Evolutionary conservation across 2,113 vertebrate genomes (phyloP), one percentile per base, ranked within the genome.

Genomic region (Anseranas semipalmata): DNA sequence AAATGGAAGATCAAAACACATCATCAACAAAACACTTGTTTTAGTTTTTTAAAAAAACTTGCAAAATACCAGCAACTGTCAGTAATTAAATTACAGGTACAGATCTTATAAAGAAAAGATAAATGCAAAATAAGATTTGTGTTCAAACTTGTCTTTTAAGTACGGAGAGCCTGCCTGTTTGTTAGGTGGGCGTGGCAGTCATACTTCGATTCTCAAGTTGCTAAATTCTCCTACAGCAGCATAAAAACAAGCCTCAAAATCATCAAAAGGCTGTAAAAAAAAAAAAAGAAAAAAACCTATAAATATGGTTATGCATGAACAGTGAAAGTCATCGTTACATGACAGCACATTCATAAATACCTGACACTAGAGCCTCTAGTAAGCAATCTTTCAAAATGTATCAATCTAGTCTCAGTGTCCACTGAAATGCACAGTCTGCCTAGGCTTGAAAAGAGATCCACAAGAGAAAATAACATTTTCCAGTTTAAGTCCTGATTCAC

Each of bases 221-320:
- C 76, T 91, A 28, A 37, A 5, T 85, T 77, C 74, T 93, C 66
- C 97, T 97, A 98, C 35, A 98, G 91, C 89, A 98, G 76, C 96
- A 98, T 91, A 32, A 99, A 90, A 77, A 99, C 96, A 74, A 99
- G 98, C 65, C 98, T 98, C 91, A 99, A 96, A 84, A 99, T 98
- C 99, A 99, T 99, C 97, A 99, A 71, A 84, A 99, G 98, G 98
- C 99, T 99, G 98, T 21, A 94, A 96, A 46, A 59, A 96, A 92
- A 25, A 79, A 55, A 45, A 35, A 73, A 92, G 30, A 85, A 85
- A 2, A 52, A 62, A 46, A 35, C 3, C 6, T 48, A 33, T 80
- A 87, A 92, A 73, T 39, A 82, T 22, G 45, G 10, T 7, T 90
- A 28, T 66, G 22, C 81, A 85, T 32, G 32, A 85, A 77, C 45